Evolutionary conservation across 2,113 vertebrate species (phyloP).

Genomic region (Pao palembangensis): DNA sequence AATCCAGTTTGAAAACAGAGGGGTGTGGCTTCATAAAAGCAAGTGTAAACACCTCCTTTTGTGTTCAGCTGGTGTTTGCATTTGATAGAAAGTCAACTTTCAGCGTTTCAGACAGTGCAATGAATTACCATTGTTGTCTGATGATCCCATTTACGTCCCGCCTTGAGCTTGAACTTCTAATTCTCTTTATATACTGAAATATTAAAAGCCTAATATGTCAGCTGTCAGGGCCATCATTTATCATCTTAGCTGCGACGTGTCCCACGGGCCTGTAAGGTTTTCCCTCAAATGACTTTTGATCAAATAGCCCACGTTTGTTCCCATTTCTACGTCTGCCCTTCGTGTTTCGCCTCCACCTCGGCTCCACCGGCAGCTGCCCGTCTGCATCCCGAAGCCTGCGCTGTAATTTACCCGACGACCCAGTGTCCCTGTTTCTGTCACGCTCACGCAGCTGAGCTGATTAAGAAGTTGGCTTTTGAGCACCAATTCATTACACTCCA

Average conservation of each 20-base stretch:
- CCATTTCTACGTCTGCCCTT: constrained; percentile 47
- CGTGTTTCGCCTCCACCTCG: constrained; percentile 32
- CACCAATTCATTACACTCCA: constrained; percentile 69
- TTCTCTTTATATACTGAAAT: constrained; percentile 67
- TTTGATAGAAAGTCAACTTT: constrained; percentile 13
- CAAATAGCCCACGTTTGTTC: constrained; percentile 59
- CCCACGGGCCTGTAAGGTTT: constrained; percentile 49
- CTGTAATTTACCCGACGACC: constrained; percentile 60
- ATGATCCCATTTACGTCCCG: constrained; percentile 52
- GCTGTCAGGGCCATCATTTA: constrained; percentile 59
- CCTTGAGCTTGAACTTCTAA: constrained; percentile 59
- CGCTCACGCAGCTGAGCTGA: constrained; percentile 69
- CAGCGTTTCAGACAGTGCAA: constrained; percentile 32
- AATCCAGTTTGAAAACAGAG: background rate
- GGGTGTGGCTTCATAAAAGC: background rate
- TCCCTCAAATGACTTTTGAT: constrained; percentile 57
- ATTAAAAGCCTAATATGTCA: constrained; percentile 73
- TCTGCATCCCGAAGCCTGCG: constrained; percentile 29
- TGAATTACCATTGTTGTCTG: constrained; percentile 69
- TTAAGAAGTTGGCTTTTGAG: constrained; percentile 74
- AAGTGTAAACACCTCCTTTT: constrained; percentile 2
- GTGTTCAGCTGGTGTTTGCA: constrained; percentile 16
- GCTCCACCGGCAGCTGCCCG: constrained; percentile 54
- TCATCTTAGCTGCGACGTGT: constrained; percentile 51
- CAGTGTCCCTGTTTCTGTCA: constrained; percentile 58